Base-by-base conservation (phyloP, 2,113 vertebrate species). In the Platysternon megacephalum region DNA sequence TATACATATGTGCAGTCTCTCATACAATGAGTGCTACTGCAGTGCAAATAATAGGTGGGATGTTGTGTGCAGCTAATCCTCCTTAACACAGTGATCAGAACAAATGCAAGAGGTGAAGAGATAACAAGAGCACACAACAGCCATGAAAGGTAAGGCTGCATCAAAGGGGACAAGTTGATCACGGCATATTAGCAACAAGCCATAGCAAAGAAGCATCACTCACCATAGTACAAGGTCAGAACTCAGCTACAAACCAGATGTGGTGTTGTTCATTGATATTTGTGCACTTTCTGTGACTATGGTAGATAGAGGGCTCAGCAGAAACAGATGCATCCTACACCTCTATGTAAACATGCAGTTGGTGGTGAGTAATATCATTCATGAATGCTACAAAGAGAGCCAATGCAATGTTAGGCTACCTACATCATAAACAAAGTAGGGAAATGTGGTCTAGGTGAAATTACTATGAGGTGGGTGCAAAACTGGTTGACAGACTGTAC, bases 221-320 rank as follows among this genome's bases (percentile, higher is more conserved):
- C 42, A 58, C 28, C 44, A 5, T 22, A 44, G 26, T 7, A 12
- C 8, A 8, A 53, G 68, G 2, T n/a, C 65, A n/a, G 6, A 68
- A 68, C 65, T 52, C 42, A 81, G 11, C 9, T 79, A 76, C 93
- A 79, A 76, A 6, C 14, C 72, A 53, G 10, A 17, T 6, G 39
- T 5, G 4, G 8, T 29, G 29, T 55, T 84, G 26, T 8, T 84
- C 29, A 49, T 22, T 0, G 0, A 39, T 24, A 2, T 24, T 68
- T 68, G 65, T 68, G 16, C 17, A 5, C 7, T 49, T 74, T 42
- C 28, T 78, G 4, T 58, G 22, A 87, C 82, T 2, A 21, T 7
- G 2, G 12, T 46, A 22, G 87, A 42, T 6, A 14, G 5, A 68
- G 35, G 35, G 35, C 44, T 88, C 19, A 39, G 35, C 0, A 2